Base-by-base conservation (phyloP, 2,113 vertebrate species). In the Vulpes vulpes region DNA sequence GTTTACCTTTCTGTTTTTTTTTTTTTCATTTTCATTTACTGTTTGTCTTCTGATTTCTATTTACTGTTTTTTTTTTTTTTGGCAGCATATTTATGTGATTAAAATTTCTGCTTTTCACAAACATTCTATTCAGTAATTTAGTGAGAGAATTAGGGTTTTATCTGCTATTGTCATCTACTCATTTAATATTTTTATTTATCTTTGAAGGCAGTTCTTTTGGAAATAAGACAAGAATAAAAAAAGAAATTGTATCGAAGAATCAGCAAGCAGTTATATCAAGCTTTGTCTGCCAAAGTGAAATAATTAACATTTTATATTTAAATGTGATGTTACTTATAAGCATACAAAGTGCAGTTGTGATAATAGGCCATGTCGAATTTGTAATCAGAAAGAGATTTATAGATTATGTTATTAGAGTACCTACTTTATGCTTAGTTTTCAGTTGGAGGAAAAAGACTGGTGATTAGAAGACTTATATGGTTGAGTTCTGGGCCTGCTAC, bases 11-110 rank as follows among this genome's bases (percentile, higher is more conserved):
- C 30, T 85, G 23, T 43, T 43, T 43, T 43, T 43, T 43, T 71
- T 43, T 43, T 43, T 43, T 71, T 79, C 71, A 79, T 53, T 93
- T 82, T 49, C 32, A 60, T 71, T 85, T 65, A 6, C 43, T 38
- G 35, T 91, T 95, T 91, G 73, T 60, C 76, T 96, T 93, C 59
- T 59, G 85, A 97, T 91, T 91, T 87, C 92, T 79, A 91, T 88
- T 95, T 95, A 27, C 69, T 35, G 23, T 69, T 78, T 51, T 49
- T 43, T 57, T 83, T 79, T 65, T 78, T 79, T 78, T 69, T 53
- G 38, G 69, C 35, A 73, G 22, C 14, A 14, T 79, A 85, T 87
- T 92, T 71, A 57, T 78, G 6, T 87, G 78, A 49, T 92, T 89
- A 92, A 96, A 96, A 95, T 76, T 69, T 30, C n/a, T 90, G n/a